These are phyloP conservation scores for Eretmocerus hayati DNA, from an alignment of 2,888 invertebrate genomes.

Conservation along the genomic window DNA sequence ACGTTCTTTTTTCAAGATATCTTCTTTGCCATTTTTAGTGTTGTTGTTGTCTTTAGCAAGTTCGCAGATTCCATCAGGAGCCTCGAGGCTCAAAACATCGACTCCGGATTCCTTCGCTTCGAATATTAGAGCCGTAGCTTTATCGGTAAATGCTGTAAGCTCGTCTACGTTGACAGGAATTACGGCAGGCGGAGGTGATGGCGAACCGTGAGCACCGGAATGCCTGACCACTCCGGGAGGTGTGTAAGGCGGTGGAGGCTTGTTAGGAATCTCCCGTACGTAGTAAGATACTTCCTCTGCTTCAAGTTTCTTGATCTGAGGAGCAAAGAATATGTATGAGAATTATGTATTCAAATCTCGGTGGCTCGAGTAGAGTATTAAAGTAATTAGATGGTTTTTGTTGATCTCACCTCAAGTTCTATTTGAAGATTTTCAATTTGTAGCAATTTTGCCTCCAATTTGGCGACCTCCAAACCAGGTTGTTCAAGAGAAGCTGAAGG, in stretches of 20 bases:
- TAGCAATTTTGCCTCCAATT: constrained; percentile 55
- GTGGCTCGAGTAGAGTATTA: no score
- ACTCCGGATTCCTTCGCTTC: constrained; percentile 42
- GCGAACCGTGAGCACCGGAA: constrained; percentile 37
- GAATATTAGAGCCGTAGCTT: constrained; percentile 47
- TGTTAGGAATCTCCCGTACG: constrained; percentile 64
- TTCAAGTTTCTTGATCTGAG: constrained; percentile 56
- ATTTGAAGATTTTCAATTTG: constrained; percentile 57
- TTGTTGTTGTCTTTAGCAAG: constrained; percentile 33
- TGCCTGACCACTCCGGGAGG: constrained; percentile 49
- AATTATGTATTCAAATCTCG: no score
- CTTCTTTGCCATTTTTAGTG: constrained; percentile 14
- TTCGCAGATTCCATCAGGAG: constrained; percentile 38
- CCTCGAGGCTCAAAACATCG: constrained; percentile 36
- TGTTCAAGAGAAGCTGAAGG: constrained; percentile 42
- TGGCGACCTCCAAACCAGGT: constrained; percentile 41
- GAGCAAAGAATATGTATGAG: no score
- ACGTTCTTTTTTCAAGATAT: constrained; percentile 34
- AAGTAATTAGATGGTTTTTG: no score
- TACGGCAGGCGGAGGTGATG: constrained; percentile 39
- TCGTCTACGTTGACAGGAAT: constrained; percentile 48
- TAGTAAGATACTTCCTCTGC: constrained; percentile 53
- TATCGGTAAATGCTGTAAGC: constrained; percentile 47
- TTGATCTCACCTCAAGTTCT: constrained; percentile 62
- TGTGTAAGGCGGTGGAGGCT: constrained; percentile 70